A percentile compares a stretch with the other conserved stretches of the same genome.
Conservation (phyloP, 2,888 invertebrate species). For the Cantharis flavilabris region DNA sequence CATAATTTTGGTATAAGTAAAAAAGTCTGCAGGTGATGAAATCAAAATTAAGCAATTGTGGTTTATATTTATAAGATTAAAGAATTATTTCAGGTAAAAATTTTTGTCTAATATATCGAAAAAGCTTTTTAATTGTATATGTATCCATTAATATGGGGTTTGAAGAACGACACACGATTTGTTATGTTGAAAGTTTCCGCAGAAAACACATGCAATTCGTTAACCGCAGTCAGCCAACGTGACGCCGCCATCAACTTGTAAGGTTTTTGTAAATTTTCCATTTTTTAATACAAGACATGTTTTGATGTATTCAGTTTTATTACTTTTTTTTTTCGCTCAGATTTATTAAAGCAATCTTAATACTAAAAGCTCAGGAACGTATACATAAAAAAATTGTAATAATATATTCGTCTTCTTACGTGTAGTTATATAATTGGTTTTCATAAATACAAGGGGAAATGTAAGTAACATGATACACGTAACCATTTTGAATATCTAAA, state of each 20-base stretch:
- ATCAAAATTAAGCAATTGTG: not conserved
- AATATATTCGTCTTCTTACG: not conserved
- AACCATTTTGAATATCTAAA: not conserved
- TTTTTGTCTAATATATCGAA: slow-evolving; percentile 15
- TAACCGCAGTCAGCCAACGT: slow-evolving; percentile 55
- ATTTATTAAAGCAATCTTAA: slow-evolving; percentile 45
- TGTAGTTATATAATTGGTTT: too few relatives aligned
- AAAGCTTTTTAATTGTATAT: slow-evolving; percentile 42
- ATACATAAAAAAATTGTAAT: not conserved
- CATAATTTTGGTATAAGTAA: not conserved
- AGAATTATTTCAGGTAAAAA: slow-evolving; percentile 13
- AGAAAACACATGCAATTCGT: slow-evolving; percentile 56
- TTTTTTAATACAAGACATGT: slow-evolving; percentile 51
- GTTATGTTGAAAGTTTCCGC: slow-evolving; percentile 56
- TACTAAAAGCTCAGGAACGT: not conserved
- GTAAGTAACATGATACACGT: not conserved
- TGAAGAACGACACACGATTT: slow-evolving; percentile 51
- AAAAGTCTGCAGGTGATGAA: not conserved
- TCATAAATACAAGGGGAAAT: too few relatives aligned
- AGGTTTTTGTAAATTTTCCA: slow-evolving; percentile 51
- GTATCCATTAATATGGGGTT: slow-evolving; percentile 46
- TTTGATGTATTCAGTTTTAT: slow-evolving; percentile 53
- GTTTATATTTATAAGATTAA: not conserved
- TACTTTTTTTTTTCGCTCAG: slow-evolving; percentile 51
- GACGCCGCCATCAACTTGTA: slow-evolving; percentile 51